Evolutionary conservation across 2,113 vertebrate species (phyloP), one percentile per base, ranked within the genome.

Genomic region (Chaenogobius annularis): DNA sequence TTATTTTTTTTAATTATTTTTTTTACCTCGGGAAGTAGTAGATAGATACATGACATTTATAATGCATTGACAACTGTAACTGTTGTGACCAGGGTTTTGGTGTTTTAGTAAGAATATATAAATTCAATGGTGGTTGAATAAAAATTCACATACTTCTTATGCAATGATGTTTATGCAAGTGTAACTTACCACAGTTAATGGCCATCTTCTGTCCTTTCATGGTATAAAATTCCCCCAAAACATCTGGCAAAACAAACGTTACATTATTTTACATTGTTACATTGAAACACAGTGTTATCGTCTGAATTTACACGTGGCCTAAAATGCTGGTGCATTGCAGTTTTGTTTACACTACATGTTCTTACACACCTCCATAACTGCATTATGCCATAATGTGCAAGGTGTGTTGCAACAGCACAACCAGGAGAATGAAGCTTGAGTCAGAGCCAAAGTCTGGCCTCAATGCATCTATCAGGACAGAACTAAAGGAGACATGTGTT

Each of bases 391-490:
- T 10, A 19, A 14, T 63, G 61, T 63, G 37, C 35, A n/a, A 40
- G 31, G 31, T 61, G 58, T 61, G 31, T 3, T 61, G 58, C 59
- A 62, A 40, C 37, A 62, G 59, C 37, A 19, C 59, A 7, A 35
- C 35, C 14, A 19, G 56, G 14, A 59, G 56, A 19, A 62, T 63
- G 61, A 4, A 31, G 61, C 43, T 63, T 40, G 61, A 63, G 9
- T 8, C 61, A 11, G 61, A 63, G 61, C 22, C 55, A 65, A 70
- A 75, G 46, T 64, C 35, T 70, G 61, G 46, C 74, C 69, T 31
- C 46, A 70, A 73, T 85, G 76, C 65, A 52, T 75, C 72, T 72
- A 74, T 84, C 74, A 75, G 73, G 47, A 69, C 67, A 22, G 48
- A 62, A 72, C 69, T 68, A 59, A 72, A 66, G 54, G n/a, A 74